Evolutionary conservation across 2,888 invertebrate genomes (phyloP).

Genomic region (Andrena dorsata): DNA sequence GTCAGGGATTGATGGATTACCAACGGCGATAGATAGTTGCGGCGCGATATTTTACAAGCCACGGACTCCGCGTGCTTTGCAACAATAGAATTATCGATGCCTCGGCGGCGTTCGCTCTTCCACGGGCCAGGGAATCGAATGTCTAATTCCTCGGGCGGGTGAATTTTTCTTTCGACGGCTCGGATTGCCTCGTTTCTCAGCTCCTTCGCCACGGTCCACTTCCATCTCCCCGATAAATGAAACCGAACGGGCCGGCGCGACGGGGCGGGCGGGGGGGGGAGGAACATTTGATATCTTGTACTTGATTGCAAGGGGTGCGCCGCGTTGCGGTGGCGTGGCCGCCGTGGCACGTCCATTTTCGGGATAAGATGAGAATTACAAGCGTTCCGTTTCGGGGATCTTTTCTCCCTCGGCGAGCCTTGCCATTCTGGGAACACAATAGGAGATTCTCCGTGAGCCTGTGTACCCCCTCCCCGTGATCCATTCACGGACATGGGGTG

Average conservation of each 20-base stretch:
- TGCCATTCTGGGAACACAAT: constrained; percentile 66
- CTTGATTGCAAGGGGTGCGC: constrained; percentile 75
- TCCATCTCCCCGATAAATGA: constrained; percentile 71
- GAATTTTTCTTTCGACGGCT: constrained; percentile 10
- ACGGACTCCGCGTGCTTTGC: background rate
- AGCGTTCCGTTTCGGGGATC: constrained; percentile 70
- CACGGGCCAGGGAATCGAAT: constrained; percentile 9
- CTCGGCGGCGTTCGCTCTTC: background rate
- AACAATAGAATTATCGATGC: background rate
- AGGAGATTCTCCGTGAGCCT: constrained; percentile 63
- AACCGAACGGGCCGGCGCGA: constrained; percentile 51
- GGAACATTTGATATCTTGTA: constrained; percentile 76
- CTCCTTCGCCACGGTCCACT: constrained; percentile 58
- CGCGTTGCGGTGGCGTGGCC: constrained; percentile 65
- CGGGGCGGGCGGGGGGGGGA: constrained; percentile 47
- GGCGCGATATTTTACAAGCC: background rate
- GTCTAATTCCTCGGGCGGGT: constrained; percentile 35
- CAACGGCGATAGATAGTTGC: background rate
- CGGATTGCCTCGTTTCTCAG: constrained; percentile 56
- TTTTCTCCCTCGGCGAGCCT: constrained; percentile 51
- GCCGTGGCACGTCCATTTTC: constrained; percentile 74
- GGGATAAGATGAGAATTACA: constrained; percentile 80
- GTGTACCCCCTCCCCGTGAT: constrained; percentile 27
- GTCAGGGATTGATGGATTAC: constrained; percentile 12
- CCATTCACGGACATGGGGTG: constrained; percentile 53